Evolutionary conservation across 2,888 invertebrate species (phyloP).

Genomic region (Pseudolycoriella hygida): DNA sequence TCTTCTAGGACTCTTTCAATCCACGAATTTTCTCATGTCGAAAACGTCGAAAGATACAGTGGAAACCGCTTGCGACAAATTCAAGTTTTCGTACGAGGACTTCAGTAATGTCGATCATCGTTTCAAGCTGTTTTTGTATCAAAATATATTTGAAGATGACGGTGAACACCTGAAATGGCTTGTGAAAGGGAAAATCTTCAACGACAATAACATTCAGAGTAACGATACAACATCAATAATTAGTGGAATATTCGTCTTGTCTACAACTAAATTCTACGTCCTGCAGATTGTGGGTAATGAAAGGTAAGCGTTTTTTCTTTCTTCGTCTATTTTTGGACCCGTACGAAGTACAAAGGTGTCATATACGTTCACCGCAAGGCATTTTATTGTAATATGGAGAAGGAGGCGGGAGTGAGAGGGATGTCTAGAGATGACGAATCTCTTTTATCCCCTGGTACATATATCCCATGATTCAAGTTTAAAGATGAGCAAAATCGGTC

Average conservation of each 20-base stretch:
- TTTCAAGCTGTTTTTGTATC: conserved; percentile 36
- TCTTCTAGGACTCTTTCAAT: conserved; percentile 29
- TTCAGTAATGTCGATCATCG: conserved; percentile 38
- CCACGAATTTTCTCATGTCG: conserved; percentile 28
- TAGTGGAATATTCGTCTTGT: conserved; percentile 33
- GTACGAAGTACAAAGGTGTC: too few species aligned
- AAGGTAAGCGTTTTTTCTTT: conserved; percentile 17
- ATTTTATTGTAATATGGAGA: too few species aligned
- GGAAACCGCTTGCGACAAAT: conserved; percentile 17
- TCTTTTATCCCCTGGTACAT: too few species aligned
- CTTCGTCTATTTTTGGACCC: too few species aligned
- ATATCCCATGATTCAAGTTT: too few species aligned
- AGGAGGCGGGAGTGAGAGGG: too few species aligned
- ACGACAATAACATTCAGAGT: conserved; percentile 17
- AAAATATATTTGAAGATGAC: conserved; percentile 34
- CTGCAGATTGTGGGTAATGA: conserved; percentile 31
- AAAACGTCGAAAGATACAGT: conserved; percentile 17
- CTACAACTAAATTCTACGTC: conserved; percentile 33
- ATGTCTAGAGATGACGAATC: too few species aligned
- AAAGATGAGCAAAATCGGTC: too few species aligned
- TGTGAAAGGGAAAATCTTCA: conserved; percentile 30
- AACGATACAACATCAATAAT: conserved; percentile 11
- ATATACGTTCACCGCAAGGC: too few species aligned
- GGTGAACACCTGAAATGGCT: conserved; percentile 36
- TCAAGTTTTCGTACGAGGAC: conserved; percentile 35